These are phyloP conservation scores for Atrina japonica DNA, from an alignment of 2,888 invertebrate genomes.

Conservation along the genomic window DNA sequence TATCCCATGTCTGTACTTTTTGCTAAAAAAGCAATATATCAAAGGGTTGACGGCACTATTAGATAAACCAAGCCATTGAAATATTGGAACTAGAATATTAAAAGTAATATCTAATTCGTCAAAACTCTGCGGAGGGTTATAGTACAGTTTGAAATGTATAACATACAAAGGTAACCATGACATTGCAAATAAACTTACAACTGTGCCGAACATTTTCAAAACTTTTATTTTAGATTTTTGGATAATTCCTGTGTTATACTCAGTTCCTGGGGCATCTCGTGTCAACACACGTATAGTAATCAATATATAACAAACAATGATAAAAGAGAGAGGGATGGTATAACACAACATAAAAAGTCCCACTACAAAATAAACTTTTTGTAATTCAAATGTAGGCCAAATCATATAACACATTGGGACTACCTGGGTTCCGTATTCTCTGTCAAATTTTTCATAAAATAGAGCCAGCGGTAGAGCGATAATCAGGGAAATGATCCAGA, in stretches of 20 bases:
- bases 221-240: constrained; percentile 96
- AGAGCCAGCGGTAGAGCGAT: constrained; percentile 94
- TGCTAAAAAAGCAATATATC: constrained; percentile 96
- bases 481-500: constrained; percentile 91
- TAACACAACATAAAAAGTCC: constrained; percentile 94
- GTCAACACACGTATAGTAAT: constrained; percentile 96
- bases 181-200: constrained; percentile 93
- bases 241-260: constrained; percentile 64
- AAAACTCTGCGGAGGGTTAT: constrained; percentile 18
- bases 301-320: constrained; percentile 94
- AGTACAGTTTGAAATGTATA: constrained; percentile 87
- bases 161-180: constrained; percentile 96
- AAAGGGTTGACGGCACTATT: constrained; percentile 98
- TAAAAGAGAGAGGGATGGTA: constrained; percentile 93
- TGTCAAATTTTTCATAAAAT: constrained; percentile 88
- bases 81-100: constrained; percentile 89
- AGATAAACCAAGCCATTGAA: constrained; percentile 96
- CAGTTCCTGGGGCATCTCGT: constrained; percentile 90
- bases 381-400: constrained; percentile 92
- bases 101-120: constrained; percentile 84
- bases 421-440: constrained; percentile 36
- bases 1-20: constrained; percentile 95
- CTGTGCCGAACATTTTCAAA: constrained; percentile 95
- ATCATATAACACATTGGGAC: constrained; percentile 74
- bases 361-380: constrained; percentile 92